These are phyloP conservation scores for Mustela lutreola DNA, from an alignment of 2,113 vertebrate species.

Conservation along the genomic window DNA sequence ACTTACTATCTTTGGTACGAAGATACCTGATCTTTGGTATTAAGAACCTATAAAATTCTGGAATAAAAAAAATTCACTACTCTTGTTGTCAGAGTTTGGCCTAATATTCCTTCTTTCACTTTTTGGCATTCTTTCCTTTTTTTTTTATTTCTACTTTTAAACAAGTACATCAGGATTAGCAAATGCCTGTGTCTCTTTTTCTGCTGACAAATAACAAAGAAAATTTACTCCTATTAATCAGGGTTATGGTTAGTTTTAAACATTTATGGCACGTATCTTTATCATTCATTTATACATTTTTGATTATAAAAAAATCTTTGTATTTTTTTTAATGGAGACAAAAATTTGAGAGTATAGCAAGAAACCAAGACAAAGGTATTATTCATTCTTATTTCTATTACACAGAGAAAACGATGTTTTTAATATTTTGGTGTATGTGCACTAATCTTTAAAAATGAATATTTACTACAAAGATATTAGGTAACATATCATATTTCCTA, in stretches of 20 bases:
- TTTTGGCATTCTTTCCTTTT: neutral
- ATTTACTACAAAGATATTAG: neutral
- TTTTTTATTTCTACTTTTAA: neutral
- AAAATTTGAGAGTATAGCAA: neutral
- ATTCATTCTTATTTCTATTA: neutral
- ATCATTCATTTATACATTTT: neutral
- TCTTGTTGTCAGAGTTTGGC: neutral
- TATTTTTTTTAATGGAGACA: neutral
- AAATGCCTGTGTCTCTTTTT: neutral
- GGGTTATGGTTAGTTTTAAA: slow-evolving; percentile 4
- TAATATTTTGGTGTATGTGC: neutral
- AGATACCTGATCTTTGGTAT: neutral
- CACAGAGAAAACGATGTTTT: slow-evolving; percentile 27
- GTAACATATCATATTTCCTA: neutral
- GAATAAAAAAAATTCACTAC: slow-evolving; percentile 25
- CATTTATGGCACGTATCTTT: neutral
- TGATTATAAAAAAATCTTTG: neutral
- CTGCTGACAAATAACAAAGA: neutral
- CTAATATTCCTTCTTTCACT: neutral
- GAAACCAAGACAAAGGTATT: neutral
- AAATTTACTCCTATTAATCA: slow-evolving; percentile 32
- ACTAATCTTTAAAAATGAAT: neutral
- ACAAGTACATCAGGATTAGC: neutral
- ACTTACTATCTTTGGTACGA: neutral
- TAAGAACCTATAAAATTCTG: neutral